phyloP scores from a whole-genome alignment of 2,113 vertebrate genomes.

The Malaclemys terrapin region DNA sequence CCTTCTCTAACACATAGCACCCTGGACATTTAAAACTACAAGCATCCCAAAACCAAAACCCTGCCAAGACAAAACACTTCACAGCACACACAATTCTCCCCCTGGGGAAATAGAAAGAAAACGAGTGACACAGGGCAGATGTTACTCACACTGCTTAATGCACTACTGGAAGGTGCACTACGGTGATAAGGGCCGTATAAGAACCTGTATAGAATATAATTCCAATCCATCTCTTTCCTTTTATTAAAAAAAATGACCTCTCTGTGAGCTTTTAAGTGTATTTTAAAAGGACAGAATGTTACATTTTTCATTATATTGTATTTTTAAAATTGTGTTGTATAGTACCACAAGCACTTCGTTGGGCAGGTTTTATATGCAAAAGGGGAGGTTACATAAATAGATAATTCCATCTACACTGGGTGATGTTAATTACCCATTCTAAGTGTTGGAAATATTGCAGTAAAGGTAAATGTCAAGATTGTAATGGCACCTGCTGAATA shows the following conservation, averaged over 20 bases:
- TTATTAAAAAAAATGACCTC: neutral
- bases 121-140: neutral
- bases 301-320: neutral
- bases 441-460: neutral
- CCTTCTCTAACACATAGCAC: neutral
- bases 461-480: neutral
- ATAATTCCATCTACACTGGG: neutral
- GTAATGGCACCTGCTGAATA: neutral
- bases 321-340: neutral
- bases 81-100: neutral
- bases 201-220: neutral
- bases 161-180: neutral
- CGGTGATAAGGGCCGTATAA: neutral
- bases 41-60: neutral
- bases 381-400: neutral
- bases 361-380: neutral
- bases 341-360: neutral
- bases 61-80: neutral
- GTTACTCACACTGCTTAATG: neutral
- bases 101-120: neutral
- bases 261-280: neutral
- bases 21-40: neutral
- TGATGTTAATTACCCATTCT: neutral
- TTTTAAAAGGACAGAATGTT: neutral
- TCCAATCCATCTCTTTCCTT: neutral